phyloP scores from a whole-genome alignment of 2,888 invertebrate genomes.

The Lypha dubia region DNA sequence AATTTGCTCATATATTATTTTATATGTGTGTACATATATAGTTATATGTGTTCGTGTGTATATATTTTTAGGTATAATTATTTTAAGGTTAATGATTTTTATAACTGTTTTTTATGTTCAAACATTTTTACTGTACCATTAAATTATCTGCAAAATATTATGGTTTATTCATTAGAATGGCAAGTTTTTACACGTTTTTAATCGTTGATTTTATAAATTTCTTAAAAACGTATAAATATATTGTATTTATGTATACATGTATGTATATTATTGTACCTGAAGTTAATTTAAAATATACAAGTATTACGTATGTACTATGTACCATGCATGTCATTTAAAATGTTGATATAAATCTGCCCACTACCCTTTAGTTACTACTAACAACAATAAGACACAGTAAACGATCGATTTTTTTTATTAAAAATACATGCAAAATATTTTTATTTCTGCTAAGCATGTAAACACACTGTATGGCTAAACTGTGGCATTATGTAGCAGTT shows the following conservation, averaged over 20 bases:
- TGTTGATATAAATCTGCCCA: slow-evolving; percentile 47
- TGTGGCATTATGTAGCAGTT: too few relatives aligned
- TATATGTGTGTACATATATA: too few relatives aligned
- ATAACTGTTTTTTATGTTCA: background rate
- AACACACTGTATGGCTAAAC: too few relatives aligned
- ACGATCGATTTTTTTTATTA: background rate
- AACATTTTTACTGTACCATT: background rate
- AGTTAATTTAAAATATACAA: slow-evolving; percentile 21
- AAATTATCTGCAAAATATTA: slow-evolving; percentile 20
- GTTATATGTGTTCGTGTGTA: too few relatives aligned
- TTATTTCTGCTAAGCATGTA: too few relatives aligned
- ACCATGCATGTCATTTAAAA: slow-evolving; percentile 4
- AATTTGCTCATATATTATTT: background rate
- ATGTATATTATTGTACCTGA: slow-evolving; percentile 46
- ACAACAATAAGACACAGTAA: slow-evolving; percentile 33
- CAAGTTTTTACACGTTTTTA: background rate
- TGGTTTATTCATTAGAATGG: slow-evolving; percentile 11
- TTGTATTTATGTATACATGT: background rate
- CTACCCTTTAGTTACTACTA: slow-evolving; percentile 12
- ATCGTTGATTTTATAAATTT: slow-evolving; percentile 16
- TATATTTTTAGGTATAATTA: background rate
- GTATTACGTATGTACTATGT: background rate
- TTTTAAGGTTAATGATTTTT: background rate
- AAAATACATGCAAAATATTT: too few relatives aligned
- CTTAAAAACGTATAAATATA: slow-evolving; percentile 5